Percentiles rank a stretch among this genome's conserved stretches.
Conservation (phyloP, 2,113 vertebrate species). For the Lichenostomus cassidix region DNA sequence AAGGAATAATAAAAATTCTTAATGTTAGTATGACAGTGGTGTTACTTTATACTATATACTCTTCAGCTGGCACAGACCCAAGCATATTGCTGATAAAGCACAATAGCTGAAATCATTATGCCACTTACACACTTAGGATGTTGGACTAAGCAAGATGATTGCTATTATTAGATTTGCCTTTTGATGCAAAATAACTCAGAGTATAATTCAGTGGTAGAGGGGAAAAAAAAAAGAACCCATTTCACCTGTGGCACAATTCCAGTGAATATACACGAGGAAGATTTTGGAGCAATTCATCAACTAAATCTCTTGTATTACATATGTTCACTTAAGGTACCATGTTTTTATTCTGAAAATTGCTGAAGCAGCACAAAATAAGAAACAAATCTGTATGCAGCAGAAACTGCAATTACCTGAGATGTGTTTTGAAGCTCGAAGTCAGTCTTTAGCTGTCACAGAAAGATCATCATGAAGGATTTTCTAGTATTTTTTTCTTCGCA, state of each 20-base stretch:
- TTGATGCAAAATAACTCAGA: neutral
- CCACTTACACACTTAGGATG: neutral
- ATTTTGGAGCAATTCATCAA: slow-evolving; percentile 13
- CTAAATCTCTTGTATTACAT: neutral
- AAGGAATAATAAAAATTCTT: neutral
- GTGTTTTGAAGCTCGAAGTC: neutral
- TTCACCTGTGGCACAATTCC: neutral
- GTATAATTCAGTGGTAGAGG: neutral
- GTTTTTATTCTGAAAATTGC: slow-evolving; percentile 21
- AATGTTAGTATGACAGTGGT: neutral
- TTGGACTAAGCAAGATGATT: neutral
- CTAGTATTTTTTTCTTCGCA: neutral
- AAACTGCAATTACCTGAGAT: slow-evolving; percentile 2
- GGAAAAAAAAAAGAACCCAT: neutral
- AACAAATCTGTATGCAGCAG: neutral
- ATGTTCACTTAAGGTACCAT: slow-evolving; percentile 5
- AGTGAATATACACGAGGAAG: neutral
- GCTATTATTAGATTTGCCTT: slow-evolving; percentile 10
- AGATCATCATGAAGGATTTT: neutral
- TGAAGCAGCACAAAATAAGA: slow-evolving; percentile 5
- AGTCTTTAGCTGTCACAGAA: neutral
- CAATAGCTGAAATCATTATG: neutral
- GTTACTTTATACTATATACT: neutral
- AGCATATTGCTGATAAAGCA: slow-evolving; percentile 15
- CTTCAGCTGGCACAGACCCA: neutral